Base-by-base conservation (phyloP, 2,888 invertebrate species). In the Lasioglossum vierecki region DNA sequence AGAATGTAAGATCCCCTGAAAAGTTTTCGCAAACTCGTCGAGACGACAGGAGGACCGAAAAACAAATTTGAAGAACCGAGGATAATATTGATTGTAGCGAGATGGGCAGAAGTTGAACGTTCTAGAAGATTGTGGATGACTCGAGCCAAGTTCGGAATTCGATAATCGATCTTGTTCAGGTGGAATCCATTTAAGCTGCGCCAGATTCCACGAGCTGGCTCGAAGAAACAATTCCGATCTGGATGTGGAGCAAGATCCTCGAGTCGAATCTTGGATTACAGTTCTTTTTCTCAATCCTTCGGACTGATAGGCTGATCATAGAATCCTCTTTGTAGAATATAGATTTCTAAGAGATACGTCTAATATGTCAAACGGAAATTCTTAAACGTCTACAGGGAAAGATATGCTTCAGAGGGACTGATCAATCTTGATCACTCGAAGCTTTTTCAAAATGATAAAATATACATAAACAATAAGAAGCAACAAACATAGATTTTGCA, bases 161-260 rank as follows among this genome's bases (percentile, higher is more conserved):
- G 66, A 66, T 66, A 35, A 66, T 66, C 66, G 66, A 66, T 35
- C 66, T 66, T 66, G 66, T 35, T 35, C 66, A 66, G 18, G 35
- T 66, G 66, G 18, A 35, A 66, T 66, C 66, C 66, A 11, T 66
- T 15, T 66, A 35, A 66, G 35, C 18, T 35, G 22, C 35, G 66
- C 66, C 66, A 35, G 66, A 66, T 63, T 63, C 63, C 63, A 63
- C 63, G 63, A 30, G 63, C 63, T 15, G 13, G 60, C 26, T 63
- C 2, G 15, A 30, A 63, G 63, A 63, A 63, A 63, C 63, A 63
- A 63, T 63, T 63, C 53, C 53, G 53, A 53, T 22, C 63, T 63
- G 63, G 60, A 63, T 63, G 26, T 63, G 30, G 63, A 15, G 63
- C 60, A 13, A 60, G 60, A 66, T 66, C 66, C 4, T 66, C 66